Conservation (phyloP, 2,797 vertebrate genomes). For the Neoniphon sammara region DNA sequence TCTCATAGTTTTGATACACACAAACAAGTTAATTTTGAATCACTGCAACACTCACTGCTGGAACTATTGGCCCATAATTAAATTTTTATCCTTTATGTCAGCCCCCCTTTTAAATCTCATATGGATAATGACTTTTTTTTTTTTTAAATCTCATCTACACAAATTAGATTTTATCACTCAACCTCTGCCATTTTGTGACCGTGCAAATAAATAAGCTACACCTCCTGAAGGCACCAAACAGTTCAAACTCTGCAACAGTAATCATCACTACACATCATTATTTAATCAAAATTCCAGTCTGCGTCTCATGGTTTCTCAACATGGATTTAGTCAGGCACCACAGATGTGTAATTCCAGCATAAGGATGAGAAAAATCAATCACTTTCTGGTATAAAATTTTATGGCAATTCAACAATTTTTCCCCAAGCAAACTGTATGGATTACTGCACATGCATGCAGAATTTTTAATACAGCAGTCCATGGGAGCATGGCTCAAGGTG, state of each 20-base stretch:
- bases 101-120: too few species aligned
- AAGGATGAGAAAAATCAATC: conserved; percentile 16
- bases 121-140: neutral
- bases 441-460: conserved; percentile 35
- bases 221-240: neutral
- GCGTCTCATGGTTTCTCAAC: neutral
- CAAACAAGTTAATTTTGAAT: neutral
- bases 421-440: neutral
- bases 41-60: neutral
- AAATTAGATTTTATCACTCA: too few species aligned
- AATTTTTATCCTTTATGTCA: too few species aligned
- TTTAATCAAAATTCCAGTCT: neutral
- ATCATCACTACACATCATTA: neutral
- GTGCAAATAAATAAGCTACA: neutral
- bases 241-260: neutral
- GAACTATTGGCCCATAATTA: neutral
- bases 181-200: neutral
- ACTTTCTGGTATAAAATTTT: neutral
- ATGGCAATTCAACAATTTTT: neutral
- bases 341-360: neutral
- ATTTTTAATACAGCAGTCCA: conserved; percentile 23
- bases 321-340: neutral
- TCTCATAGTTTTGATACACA: neutral
- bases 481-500: conserved; percentile 32
- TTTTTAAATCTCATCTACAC: neutral